Evolutionary conservation across 2,797 vertebrate genomes (phyloP), one percentile per base, ranked within the genome.

Genomic region (Neopelma chrysocephalum): DNA sequence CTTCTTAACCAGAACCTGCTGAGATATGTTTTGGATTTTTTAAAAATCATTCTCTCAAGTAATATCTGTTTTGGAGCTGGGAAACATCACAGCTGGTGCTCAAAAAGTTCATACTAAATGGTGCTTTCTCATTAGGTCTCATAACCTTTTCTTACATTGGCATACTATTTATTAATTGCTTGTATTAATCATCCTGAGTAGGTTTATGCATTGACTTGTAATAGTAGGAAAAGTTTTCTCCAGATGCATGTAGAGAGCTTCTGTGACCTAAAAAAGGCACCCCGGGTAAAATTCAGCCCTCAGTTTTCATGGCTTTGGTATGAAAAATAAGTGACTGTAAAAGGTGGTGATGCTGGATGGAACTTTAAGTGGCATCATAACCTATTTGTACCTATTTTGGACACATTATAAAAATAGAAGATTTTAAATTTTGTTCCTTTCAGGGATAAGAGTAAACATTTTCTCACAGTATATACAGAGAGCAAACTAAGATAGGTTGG

Each of bases 141-240:
- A 60, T 9, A 77, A 38, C 8, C 17, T 15, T 71, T 93, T 91
- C 76, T 93, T 80, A 93, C 23, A 13, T 27, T 81, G 82, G 58
- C 53, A 92, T 93, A 71, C 16, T 90, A 43, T 95, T 95, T 96
- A 87, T 51, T 34, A 80, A 87, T 26, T 9, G 12, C 53, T 95
- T 92, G 45, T 48, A 73, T 26, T 70, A 81, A 91, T 69, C 36
- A 29, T 19, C 40, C 79, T 65, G 90, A 95, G 86, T 56, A 89
- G 71, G 70, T 88, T 68, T 26, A 36, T 85, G 71, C 31, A 66
- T 77, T 85, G 54, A 95, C 70, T 56, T 80, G 45, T 60, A 61
- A 62, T 3, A 69, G 27, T 15, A 53, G 61, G 22, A 87, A 84
- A 87, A 20, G 1, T 29, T 78, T 93, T 71, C 23, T 84, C 42